Evolutionary conservation across 2,888 invertebrate genomes (phyloP), one percentile per base, ranked within the genome.

Genomic region (Lissonota sp.): DNA sequence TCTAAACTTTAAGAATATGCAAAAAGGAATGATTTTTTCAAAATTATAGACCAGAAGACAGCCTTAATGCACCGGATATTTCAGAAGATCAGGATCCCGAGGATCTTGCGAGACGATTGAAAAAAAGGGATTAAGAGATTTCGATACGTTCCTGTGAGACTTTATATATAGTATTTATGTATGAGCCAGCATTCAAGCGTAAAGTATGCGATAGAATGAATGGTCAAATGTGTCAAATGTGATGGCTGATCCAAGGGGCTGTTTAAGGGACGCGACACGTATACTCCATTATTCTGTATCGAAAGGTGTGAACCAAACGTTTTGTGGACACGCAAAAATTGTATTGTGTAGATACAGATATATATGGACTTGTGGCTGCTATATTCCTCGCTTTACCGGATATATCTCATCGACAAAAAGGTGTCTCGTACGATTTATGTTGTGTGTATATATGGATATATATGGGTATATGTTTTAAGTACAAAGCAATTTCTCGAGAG

Each of bases 401-500:
- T 74, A 58, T 66, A 66, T 74, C 39, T 58, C 58, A 51, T 49
- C 46, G 58, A 74, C 12, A 66, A 58, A 63, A 74, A 74, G 42
- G 12, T 57, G 51, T 39, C n/a, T 10, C 8, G 46, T 26, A 26
- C 26, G 26, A 3, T 26, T 26, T 26, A 3, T 26, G 26, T 26
- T 26, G 26, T 26, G 26, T 26, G 26, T 49, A 49, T 49, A n/a
- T 49, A 49, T 37, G 49, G 37, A 5, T 37, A 26, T 44, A 42
- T 40, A 67, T 51, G 55, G 6, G 37, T 39, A 60, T 39, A 58
- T 73, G 53, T 77, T 26, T 70, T 44, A 37, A 64, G 77, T 71
- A 66, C 67, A 70, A 73, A 63, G 80, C 58, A 71, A 46, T 66
- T 66, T 77, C 70, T 81, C 78, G 72, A 81, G 81, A 81, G 78